These are phyloP conservation scores for Cancer borealis DNA, from an alignment of 2,888 invertebrate species.

Conservation along the genomic window DNA sequence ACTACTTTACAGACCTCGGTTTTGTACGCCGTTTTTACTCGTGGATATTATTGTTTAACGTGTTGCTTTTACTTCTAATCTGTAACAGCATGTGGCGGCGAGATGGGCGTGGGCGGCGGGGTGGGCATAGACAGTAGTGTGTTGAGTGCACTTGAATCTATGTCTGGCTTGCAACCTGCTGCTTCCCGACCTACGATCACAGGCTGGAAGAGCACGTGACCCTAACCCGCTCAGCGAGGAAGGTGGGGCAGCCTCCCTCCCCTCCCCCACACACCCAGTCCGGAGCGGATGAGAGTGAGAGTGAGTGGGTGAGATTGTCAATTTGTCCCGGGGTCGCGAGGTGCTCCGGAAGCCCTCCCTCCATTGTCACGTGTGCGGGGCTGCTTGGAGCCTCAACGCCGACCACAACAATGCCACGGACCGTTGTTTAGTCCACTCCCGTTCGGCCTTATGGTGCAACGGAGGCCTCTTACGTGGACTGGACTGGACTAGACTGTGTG, in stretches of 20 bases:
- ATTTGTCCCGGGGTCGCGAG: constrained; percentile 18
- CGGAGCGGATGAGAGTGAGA: neutral
- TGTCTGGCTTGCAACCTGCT: neutral
- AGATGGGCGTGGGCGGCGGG: neutral
- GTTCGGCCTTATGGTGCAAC: constrained; percentile 8
- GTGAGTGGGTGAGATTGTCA: neutral
- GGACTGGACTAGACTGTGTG: neutral
- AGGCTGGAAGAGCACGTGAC: no score
- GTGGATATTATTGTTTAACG: neutral
- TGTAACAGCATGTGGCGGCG: neutral
- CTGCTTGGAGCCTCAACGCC: neutral
- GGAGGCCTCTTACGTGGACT: neutral
- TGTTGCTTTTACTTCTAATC: neutral
- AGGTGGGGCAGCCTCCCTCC: neutral
- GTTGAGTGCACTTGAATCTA: neutral
- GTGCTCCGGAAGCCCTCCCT: constrained; percentile 34
- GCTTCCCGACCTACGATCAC: neutral
- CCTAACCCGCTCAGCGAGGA: no score
- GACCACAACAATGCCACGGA: constrained; percentile 23
- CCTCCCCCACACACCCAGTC: neutral
- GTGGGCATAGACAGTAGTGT: neutral
- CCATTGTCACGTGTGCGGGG: constrained; percentile 13
- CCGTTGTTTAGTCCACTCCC: neutral
- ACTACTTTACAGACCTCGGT: neutral
- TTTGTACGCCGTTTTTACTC: neutral